Evolutionary conservation across 2,113 vertebrate genomes (phyloP).

Genomic region (Peromyscus polionotus): DNA sequence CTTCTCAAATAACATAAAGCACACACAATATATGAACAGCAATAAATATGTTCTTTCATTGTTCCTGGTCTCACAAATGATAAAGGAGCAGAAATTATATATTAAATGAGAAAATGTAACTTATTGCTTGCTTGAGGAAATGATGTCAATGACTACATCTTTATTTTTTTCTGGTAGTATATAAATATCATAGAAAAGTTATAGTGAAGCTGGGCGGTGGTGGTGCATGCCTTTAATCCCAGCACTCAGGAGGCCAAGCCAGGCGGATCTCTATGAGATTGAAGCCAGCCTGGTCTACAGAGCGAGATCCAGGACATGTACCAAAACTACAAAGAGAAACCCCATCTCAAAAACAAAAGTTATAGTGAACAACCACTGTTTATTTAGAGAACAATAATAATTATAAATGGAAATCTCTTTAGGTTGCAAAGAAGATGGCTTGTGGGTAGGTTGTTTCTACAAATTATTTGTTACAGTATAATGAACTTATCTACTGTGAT

Average conservation of each 20-base stretch:
- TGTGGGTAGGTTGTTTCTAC: not conserved
- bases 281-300: no score
- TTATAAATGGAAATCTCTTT: not conserved
- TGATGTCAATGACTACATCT: not conserved
- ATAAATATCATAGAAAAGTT: constrained; percentile 19
- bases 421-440: not conserved
- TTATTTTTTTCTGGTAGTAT: not conserved
- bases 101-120: not conserved
- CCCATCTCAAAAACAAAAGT: not conserved
- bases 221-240: no score
- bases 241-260: no score
- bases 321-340: no score
- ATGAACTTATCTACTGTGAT: not conserved
- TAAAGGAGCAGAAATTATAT: not conserved
- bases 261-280: no score
- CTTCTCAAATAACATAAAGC: not conserved
- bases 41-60: not conserved
- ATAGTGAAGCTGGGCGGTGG: not conserved
- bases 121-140: not conserved
- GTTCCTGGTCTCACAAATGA: not conserved
- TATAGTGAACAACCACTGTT: not conserved
- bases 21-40: not conserved
- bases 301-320: no score
- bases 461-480: not conserved
- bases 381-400: not conserved